Percentiles rank a stretch among this genome's conserved stretches.
These are phyloP conservation scores for Gymnosoma rotundatum DNA, from an alignment of 2,888 invertebrate species.

Conservation along the genomic window DNA sequence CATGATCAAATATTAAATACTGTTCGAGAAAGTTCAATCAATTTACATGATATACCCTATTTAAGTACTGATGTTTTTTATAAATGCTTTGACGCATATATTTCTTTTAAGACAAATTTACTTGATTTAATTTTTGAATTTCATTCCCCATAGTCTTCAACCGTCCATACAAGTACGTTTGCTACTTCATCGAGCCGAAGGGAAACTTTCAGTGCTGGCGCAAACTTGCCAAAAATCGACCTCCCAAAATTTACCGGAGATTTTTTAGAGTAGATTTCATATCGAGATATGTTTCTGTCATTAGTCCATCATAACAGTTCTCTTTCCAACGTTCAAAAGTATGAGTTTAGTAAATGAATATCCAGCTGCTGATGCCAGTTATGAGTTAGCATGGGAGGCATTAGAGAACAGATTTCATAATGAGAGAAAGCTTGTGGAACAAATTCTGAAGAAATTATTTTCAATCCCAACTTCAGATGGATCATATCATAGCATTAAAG, in stretches of 20 bases:
- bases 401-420: too few species aligned
- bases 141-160: slow-evolving; percentile 39
- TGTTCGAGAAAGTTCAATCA: slow-evolving; percentile 36
- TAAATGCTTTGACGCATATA: slow-evolving; percentile 45
- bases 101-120: slow-evolving; percentile 39
- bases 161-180: slow-evolving; percentile 52
- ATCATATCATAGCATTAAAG: too few species aligned
- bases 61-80: slow-evolving; percentile 25
- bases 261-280: slow-evolving; percentile 58
- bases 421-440: too few species aligned
- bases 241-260: slow-evolving; percentile 56
- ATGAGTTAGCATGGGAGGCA: too few species aligned
- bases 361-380: too few species aligned
- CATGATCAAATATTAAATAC: slow-evolving; percentile 40
- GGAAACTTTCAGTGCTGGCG: slow-evolving; percentile 35
- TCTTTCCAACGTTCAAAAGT: slow-evolving; percentile 52
- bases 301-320: slow-evolving; percentile 53
- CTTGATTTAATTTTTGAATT: slow-evolving; percentile 40
- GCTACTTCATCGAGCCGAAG: slow-evolving; percentile 28
- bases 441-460: too few species aligned
- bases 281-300: slow-evolving; percentile 54
- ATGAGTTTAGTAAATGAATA: not conserved
- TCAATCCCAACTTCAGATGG: too few species aligned
- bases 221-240: slow-evolving; percentile 55
- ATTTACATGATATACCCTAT: slow-evolving; percentile 31